phyloP scores from a whole-genome alignment of 2,113 vertebrate species.

The Porphyrio hochstetteri region DNA sequence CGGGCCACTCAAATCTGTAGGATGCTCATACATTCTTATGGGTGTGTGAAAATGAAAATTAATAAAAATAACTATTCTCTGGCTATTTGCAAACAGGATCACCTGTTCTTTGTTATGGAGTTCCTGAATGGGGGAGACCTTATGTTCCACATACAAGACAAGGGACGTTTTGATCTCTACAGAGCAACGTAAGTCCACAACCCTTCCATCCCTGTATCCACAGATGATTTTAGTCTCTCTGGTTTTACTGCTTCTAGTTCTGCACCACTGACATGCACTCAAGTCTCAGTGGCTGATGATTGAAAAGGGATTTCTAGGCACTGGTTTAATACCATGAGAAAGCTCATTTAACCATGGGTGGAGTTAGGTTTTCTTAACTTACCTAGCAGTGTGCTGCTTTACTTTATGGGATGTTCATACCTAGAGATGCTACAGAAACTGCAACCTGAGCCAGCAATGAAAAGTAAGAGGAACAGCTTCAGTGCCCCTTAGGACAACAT shows the following conservation, averaged over 20 bases:
- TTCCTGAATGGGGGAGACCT: constrained; percentile 96
- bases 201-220: background rate
- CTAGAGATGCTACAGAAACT: background rate
- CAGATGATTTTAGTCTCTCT: background rate
- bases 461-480: background rate
- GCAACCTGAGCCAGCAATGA: background rate
- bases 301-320: background rate
- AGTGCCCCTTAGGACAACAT: background rate
- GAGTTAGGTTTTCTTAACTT: background rate
- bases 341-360: background rate
- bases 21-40: background rate
- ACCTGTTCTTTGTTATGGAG: constrained; percentile 99
- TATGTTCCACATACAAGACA: constrained; percentile 99
- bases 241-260: background rate
- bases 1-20: background rate
- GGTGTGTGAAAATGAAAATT: background rate
- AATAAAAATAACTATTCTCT: background rate
- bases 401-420: background rate
- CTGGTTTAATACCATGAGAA: background rate
- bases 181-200: constrained; percentile 85
- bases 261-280: background rate
- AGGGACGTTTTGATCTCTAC: constrained; percentile 94
- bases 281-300: background rate
- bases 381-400: background rate
- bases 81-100: constrained; percentile 80